phyloP scores from a whole-genome alignment of 2,797 vertebrate genomes.

The Anguilla obscura region DNA sequence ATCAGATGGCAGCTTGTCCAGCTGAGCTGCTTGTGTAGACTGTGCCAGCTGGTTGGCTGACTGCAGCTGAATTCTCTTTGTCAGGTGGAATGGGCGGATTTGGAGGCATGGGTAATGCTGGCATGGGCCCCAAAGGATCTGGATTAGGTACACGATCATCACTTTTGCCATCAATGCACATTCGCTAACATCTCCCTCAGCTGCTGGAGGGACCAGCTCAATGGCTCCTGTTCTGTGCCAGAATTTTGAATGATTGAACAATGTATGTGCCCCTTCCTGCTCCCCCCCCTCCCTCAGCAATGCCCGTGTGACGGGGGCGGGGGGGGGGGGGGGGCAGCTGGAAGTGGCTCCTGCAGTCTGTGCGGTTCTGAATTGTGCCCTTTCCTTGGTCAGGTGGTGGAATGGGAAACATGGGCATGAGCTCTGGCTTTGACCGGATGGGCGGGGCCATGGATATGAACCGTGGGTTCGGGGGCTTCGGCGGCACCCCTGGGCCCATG shows the following conservation, averaged over 20 bases:
- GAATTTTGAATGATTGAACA: too few relatives aligned
- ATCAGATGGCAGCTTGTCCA: not conserved
- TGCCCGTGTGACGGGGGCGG: too few relatives aligned
- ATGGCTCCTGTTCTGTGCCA: too few relatives aligned
- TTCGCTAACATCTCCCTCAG: not conserved
- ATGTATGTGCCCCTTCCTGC: too few relatives aligned
- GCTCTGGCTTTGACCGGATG: conserved; percentile 86
- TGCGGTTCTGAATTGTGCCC: not conserved
- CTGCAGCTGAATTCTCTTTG: conserved; percentile 50
- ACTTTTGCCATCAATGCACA: not conserved
- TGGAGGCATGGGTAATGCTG: conserved; percentile 88
- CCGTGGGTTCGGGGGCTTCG: conserved; percentile 79
- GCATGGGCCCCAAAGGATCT: conserved; percentile 88
- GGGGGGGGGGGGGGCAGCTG: too few relatives aligned
- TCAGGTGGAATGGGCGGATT: conserved; percentile 87
- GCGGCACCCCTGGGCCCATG: conserved; percentile 79
- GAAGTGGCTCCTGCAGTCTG: not conserved
- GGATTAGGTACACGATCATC: conserved; percentile 86
- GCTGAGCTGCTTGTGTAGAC: not conserved
- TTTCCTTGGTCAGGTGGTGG: conserved; percentile 75
- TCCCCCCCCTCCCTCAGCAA: too few relatives aligned
- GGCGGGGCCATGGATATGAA: conserved; percentile 88
- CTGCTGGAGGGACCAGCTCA: not conserved
- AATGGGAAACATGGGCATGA: conserved; percentile 90
- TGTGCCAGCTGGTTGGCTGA: not conserved